phyloP scores from a whole-genome alignment of 2,113 vertebrate species.

The Pantherophis guttatus region DNA sequence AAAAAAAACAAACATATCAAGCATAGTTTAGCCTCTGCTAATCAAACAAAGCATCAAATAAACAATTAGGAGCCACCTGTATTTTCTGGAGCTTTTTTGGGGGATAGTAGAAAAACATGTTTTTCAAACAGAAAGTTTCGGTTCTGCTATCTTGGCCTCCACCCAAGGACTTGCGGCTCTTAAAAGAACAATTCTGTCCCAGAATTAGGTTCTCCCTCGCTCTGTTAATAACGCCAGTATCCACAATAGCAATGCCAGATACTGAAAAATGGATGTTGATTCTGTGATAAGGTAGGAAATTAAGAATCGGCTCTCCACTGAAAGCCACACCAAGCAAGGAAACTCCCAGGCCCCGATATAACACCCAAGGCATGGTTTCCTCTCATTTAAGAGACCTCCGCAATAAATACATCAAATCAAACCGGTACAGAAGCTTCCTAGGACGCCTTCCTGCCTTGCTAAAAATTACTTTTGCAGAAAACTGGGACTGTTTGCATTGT shows the following conservation, averaged over 20 bases:
- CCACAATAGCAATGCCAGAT: neutral
- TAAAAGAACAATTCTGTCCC: neutral
- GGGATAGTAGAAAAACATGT: neutral
- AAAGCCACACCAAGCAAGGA: constrained; percentile 3
- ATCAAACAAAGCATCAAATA: neutral
- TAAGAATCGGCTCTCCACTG: neutral
- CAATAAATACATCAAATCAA: neutral
- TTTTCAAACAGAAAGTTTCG: neutral
- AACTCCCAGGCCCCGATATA: neutral
- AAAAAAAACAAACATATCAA: neutral
- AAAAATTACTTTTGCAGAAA: neutral
- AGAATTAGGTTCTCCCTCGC: neutral
- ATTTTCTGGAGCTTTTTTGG: too few relatives aligned
- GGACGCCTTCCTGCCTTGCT: neutral
- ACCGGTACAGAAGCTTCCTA: neutral
- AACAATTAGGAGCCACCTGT: neutral
- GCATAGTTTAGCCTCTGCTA: neutral
- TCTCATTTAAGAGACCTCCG: neutral
- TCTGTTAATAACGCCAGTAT: neutral
- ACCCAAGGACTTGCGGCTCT: neutral
- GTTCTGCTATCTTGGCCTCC: neutral
- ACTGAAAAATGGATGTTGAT: neutral
- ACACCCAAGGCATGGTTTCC: neutral
- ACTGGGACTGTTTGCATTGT: neutral
- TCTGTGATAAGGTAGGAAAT: constrained; percentile 15